Base-by-base conservation (phyloP, 1,140 invertebrate genomes). In the Lordiphosa mommai region DNA sequence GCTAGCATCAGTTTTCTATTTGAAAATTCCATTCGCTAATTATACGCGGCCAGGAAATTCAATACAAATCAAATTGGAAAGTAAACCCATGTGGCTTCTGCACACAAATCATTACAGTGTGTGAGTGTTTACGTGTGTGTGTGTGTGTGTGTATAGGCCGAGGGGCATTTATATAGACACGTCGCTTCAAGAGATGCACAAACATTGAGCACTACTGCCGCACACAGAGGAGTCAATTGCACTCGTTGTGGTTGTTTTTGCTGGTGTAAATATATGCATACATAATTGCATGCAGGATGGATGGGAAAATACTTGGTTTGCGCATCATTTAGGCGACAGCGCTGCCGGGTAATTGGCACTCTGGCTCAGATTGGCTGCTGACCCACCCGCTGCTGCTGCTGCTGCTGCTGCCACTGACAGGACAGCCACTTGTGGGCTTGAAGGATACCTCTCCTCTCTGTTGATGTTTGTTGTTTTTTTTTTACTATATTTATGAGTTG, bases 401-500 rank as follows among this genome's bases (percentile, higher is more conserved):
- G 17, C 34, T 20, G 32, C 36, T 38, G 3, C 47, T 49, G 47
- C 17, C 9, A 9, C 7, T 50, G 48, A 38, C 33, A 32, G 13
- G 20, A n/a, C 29, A 23, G 7, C 16, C 36, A 16, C n/a, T n/a
- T n/a, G n/a, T n/a, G n/a, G 6, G 17, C n/a, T 8, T 9, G 17
- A 12, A 44, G 37, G 9, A 14, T 20, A 17, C 13, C 29, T 6
- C 36, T 12, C 29, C 37, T 14, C 17, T 29, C 36, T 13, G 38
- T 2, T 49, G 32, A 13, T 14, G 14, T n/a, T 14, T 8, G 38
- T 17, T 17, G 38, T 20, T 23, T 8, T 38, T 17, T 17, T 34
- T 32, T 40, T 46, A 51, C 46, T 52, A 64, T 61, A 61, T 69
- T 64, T 79, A 61, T 56, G 59, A 79, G 48, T 67, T 61, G 64